phyloP scores from a whole-genome alignment of 2,113 vertebrate species.

The Turnix velox region DNA sequence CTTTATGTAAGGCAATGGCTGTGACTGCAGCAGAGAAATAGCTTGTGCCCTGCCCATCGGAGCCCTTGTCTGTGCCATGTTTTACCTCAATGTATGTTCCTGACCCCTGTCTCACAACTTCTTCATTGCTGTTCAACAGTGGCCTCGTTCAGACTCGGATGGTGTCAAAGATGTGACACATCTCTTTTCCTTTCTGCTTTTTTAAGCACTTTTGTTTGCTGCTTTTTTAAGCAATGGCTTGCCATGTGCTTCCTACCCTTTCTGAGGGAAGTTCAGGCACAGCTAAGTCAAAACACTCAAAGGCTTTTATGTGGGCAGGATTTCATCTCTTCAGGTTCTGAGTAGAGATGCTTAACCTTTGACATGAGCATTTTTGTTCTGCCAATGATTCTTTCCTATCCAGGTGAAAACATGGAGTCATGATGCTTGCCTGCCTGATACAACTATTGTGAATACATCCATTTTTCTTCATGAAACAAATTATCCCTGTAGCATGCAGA shows the following conservation, averaged over 20 bases:
- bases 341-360: background rate
- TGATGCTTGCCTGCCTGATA: background rate
- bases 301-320: background rate
- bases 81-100: background rate
- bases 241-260: background rate
- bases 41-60: background rate
- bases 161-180: background rate
- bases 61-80: background rate
- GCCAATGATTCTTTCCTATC: background rate
- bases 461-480: background rate
- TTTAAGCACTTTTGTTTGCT: background rate
- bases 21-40: background rate
- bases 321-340: background rate
- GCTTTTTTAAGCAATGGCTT: background rate
- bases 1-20: background rate
- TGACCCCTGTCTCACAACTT: background rate
- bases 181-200: background rate
- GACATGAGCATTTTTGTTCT: background rate
- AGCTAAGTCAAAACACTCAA: background rate
- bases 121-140: rapidly evolving
- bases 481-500: background rate
- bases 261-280: background rate
- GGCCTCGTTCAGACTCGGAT: background rate
- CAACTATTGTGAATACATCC: background rate
- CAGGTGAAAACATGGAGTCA: background rate